Base-by-base conservation (phyloP, 2,797 vertebrate genomes). In the Antennarius maculatus region DNA sequence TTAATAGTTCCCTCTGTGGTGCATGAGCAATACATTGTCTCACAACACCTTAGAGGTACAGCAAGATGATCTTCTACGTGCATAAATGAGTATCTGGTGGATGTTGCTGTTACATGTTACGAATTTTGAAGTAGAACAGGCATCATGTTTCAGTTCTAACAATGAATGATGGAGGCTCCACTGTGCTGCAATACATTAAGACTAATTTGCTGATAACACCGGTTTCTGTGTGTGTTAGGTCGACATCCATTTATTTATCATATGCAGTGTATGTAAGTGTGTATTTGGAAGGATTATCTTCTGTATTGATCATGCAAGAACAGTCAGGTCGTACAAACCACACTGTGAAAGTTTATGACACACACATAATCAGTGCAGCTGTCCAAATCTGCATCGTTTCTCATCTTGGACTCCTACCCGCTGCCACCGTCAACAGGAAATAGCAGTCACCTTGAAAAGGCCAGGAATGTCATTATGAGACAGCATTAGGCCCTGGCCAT, bases 361-460 rank as follows among this genome's bases (percentile, higher is more conserved):
- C 29, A 61, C 29, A 37, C 28, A 11, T 51, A 17, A 31, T 61
- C 16, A 52, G 47, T 27, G 43, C 39, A n/a, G 6, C 23, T 18
- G 12, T 53, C 11, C 4, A 11, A 57, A 50, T 47, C 67, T 48
- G 64, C 9, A 16, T 29, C n/a, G 54, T 61, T 61, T 34, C 37
- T 39, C 37, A n/a, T 64, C 45, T 67, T 59, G 50, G 65, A 61
- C 46, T 42, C 58, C 50, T 70, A 14, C 14, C 17, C 48, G 46
- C 78, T 56, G 43, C 62, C 63, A 62, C 55, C 54, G 29, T 73
- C 67, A 55, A 18, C 73, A 58, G 73, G n/a, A 1, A 61, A 61
- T 57, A 57, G 69, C 73, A 75, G 77, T 90, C 78, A 92, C 89
- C 90, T 92, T 93, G 86, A 69, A 77, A 87, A 90, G 85, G 85